These are phyloP conservation scores for Furcula furcula DNA, from an alignment of 2,888 invertebrate species.

Conservation along the genomic window DNA sequence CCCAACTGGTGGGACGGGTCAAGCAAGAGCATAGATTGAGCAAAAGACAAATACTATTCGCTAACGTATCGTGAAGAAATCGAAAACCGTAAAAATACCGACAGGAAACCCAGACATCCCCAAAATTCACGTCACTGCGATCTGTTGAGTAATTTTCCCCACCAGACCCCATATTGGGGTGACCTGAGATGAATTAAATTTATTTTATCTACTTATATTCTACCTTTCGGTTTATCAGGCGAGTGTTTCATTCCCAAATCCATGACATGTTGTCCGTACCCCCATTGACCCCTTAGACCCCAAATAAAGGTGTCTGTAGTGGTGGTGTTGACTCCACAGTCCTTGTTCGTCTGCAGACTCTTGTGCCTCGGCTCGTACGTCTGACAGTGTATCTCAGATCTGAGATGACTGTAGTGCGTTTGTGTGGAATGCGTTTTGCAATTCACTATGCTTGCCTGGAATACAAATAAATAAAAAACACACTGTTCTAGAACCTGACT, in stretches of 20 bases:
- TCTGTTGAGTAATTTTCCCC: too few relatives aligned
- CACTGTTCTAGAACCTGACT: too few relatives aligned
- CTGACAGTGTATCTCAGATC: slow-evolving; percentile 84
- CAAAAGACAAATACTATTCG: too few relatives aligned
- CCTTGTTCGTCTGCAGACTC: slow-evolving; percentile 55
- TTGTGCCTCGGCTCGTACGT: slow-evolving; percentile 73
- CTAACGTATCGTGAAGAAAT: too few relatives aligned
- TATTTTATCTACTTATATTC: too few relatives aligned
- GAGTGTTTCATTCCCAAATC: slow-evolving; percentile 34
- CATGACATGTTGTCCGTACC: slow-evolving; percentile 79
- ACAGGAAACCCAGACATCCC: too few relatives aligned
- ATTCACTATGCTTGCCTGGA: slow-evolving; percentile 83
- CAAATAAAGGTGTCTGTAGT: slow-evolving; percentile 63
- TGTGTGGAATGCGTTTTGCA: slow-evolving; percentile 86
- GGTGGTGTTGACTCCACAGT: slow-evolving; percentile 48
- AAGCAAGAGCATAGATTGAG: too few relatives aligned
- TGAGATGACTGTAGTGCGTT: slow-evolving; percentile 84
- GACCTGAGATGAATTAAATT: too few relatives aligned
- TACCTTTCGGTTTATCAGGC: slow-evolving; percentile 41
- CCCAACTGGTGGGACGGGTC: too few relatives aligned
- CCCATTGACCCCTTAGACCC: slow-evolving; percentile 79
- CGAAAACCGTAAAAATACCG: too few relatives aligned
- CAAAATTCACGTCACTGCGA: too few relatives aligned
- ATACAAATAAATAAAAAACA: slow-evolving; percentile 1
- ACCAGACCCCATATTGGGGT: too few relatives aligned